These are phyloP conservation scores for Ceratosolen fusciceps DNA, from an alignment of 1,140 invertebrate genomes.

Conservation along the genomic window DNA sequence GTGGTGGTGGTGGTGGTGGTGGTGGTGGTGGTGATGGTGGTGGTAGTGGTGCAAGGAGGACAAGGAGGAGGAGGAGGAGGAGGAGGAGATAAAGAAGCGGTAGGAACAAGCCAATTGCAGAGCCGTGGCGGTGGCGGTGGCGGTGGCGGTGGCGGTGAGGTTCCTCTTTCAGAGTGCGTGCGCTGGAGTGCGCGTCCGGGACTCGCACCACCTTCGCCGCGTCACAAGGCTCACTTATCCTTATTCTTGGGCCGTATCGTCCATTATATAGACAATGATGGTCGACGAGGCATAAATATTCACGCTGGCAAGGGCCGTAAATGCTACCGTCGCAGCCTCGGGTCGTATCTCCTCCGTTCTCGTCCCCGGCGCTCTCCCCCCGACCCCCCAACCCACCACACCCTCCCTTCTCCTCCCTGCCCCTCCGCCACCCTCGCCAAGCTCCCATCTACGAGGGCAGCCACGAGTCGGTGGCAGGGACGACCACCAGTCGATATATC, in stretches of 20 bases:
- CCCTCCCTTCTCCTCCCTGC: constrained; percentile 2
- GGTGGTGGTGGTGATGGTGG: too few species aligned
- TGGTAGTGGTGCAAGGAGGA: too few species aligned
- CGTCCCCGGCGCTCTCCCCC: background rate
- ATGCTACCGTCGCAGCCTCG: constrained; percentile 64
- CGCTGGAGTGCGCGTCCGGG: too few species aligned
- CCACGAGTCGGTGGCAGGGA: too few species aligned
- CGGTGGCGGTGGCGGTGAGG: too few species aligned
- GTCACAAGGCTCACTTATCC: constrained; percentile 55
- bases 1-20: too few species aligned
- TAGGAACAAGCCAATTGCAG: constrained; percentile 46
- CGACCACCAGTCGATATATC: too few species aligned
- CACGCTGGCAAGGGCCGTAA: constrained; percentile 67
- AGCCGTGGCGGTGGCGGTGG: too few species aligned
- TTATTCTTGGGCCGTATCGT: constrained; percentile 55
- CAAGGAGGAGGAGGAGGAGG: too few species aligned
- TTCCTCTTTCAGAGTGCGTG: too few species aligned
- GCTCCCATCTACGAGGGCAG: too few species aligned
- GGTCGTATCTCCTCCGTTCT: constrained; percentile 32
- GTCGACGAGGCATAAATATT: constrained; percentile 70
- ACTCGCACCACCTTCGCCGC: constrained; percentile 46
- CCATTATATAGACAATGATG: constrained; percentile 69
- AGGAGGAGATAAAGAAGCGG: background rate
- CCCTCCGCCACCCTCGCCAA: too few species aligned
- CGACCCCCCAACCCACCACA: background rate